Evolutionary conservation across 2,113 vertebrate genomes (phyloP), one percentile per base, ranked within the genome.

Genomic region (Bos javanicus): DNA sequence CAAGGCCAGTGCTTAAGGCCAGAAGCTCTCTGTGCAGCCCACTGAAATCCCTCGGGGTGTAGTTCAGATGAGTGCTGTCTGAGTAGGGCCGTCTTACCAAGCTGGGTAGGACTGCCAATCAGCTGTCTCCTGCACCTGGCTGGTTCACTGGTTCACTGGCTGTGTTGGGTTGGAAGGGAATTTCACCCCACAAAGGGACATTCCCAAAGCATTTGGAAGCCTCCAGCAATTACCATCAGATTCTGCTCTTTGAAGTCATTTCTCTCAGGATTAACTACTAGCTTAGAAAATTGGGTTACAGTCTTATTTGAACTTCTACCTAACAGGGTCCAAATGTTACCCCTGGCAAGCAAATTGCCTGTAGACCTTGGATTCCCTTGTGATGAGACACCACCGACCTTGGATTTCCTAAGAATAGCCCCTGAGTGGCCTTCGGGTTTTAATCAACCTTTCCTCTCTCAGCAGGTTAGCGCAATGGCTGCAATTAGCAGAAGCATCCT

Each of bases 401-500:
- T 74, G 0, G 9, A n/a, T 85, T 96, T 94, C 93, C 81, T 74
- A 52, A 67, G 43, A 95, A 59, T 46, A 50, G 0, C 46, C 80
- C n/a, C 54, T 88, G 13, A 62, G 26, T 3, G 4, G 36, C 82
- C 82, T 91, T 67, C 9, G 62, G 97, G 83, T 97, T 96, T 96
- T 99, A 64, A 98, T 98, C 95, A 76, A 60, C 33, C 90, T 97
- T 96, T 98, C 97, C 98, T 98, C 54, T 85, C 98, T 98, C 97
- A 97, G 97, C 98, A 99, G 99, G 98, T 98, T 97, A 96, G 96
- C 97, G 88, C 96, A 60, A 92, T 15, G 89, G 87, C 94, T 91
- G 91, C 15, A 23, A 88, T 95, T 97, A 94, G 88, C 82, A 0
- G 95, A 92, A 93, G 93, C 80, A 30, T 96, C 94, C 81, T 50